These are phyloP conservation scores for Takifugu ocellatus DNA, from an alignment of 2,797 vertebrate genomes.

Conservation along the genomic window DNA sequence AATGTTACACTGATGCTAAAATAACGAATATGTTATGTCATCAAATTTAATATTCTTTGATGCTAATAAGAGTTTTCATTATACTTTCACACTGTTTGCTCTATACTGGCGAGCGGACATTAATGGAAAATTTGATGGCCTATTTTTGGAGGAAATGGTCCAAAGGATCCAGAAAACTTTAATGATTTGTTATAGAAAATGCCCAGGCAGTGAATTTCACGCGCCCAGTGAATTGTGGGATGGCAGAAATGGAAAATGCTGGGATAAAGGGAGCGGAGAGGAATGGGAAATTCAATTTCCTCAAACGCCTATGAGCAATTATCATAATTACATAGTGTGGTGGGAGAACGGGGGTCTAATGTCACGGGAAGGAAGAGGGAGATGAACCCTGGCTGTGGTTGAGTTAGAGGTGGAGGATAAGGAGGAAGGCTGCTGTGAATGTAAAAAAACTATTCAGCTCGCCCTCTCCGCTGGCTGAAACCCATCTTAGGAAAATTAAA, in stretches of 20 bases:
- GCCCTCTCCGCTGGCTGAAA: background rate
- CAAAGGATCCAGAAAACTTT: conserved; percentile 14
- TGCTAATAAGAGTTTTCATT: conserved; percentile 1
- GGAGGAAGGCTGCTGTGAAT: background rate
- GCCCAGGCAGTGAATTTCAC: conserved; percentile 12
- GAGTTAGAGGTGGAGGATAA: conserved; percentile 27
- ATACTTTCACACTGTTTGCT: too few relatives aligned
- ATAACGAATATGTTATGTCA: background rate
- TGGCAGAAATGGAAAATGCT: conserved; percentile 23
- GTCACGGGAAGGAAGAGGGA: conserved; percentile 44
- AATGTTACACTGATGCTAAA: background rate
- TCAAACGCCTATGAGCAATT: conserved; percentile 60
- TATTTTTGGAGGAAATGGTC: conserved; percentile 13
- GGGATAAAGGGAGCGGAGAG: conserved; percentile 33
- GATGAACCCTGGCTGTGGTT: conserved; percentile 19
- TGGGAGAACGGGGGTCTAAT: conserved; percentile 38
- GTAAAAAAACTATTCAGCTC: background rate
- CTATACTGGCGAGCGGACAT: background rate
- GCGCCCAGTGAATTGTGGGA: conserved; percentile 8
- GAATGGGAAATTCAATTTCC: conserved; percentile 62
- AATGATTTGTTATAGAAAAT: conserved; percentile 26
- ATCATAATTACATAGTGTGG: conserved; percentile 64
- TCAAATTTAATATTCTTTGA: background rate
- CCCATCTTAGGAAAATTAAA: background rate
- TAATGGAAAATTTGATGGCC: background rate